A percentile compares a stretch with the other conserved stretches of the same genome.
Conservation (phyloP, 2,797 vertebrate species). For the Fringilla coelebs region DNA sequence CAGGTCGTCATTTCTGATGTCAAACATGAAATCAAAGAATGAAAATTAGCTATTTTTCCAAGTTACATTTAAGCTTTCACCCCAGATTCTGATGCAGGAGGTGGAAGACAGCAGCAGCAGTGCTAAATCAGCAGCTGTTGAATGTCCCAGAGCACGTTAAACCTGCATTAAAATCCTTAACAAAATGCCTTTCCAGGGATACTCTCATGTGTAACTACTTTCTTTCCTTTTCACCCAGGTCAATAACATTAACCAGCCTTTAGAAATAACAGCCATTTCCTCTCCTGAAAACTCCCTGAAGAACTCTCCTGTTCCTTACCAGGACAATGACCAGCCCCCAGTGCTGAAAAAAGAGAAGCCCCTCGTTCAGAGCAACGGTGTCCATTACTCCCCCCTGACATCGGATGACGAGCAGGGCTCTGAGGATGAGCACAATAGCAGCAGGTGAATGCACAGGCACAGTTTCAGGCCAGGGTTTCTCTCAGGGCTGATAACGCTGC, state of each 20-base stretch:
- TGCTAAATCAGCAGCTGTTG: background rate
- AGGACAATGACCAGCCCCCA: conserved; percentile 92
- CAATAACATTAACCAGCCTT: conserved; percentile 97
- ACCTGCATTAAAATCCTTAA: background rate
- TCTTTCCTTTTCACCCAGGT: conserved; percentile 79
- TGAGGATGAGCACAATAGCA: conserved; percentile 76
- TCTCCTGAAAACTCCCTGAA: conserved; percentile 93
- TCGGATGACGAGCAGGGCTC: conserved; percentile 80
- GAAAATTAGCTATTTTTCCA: background rate
- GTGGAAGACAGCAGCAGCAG: background rate
- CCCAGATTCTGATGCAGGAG: background rate
- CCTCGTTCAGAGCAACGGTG: conserved; percentile 77
- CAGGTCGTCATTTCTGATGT: background rate
- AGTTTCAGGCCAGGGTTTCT: background rate
- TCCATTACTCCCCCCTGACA: conserved; percentile 80
- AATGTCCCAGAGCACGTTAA: background rate
- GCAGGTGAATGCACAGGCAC: conserved; percentile 51
- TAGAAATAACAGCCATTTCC: conserved; percentile 99
- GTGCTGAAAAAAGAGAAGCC: conserved; percentile 94
- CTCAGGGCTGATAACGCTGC: background rate
- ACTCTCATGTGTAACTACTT: background rate
- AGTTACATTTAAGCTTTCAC: background rate
- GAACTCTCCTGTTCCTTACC: conserved; percentile 84
- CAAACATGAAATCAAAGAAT: background rate
- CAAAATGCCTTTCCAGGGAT: background rate